These are phyloP conservation scores for Bagarius yarrelli DNA, from an alignment of 2,113 vertebrate genomes.

Conservation along the genomic window DNA sequence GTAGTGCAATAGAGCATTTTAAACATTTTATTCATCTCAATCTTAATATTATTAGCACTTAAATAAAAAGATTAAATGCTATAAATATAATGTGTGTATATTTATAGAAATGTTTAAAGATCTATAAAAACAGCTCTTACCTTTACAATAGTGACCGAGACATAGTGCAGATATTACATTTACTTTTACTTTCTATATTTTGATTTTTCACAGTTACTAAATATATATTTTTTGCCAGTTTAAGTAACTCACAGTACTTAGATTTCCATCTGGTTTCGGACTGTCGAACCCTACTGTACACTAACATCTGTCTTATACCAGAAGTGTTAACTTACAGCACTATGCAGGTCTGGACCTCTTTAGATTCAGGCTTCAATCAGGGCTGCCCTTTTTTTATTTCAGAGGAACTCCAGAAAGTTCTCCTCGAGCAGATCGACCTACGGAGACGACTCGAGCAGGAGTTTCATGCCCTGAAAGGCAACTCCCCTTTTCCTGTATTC, in stretches of 20 bases:
- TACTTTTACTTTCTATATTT: not conserved
- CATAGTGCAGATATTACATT: not conserved
- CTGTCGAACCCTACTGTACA: too few relatives aligned
- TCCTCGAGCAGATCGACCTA: conserved; percentile 96
- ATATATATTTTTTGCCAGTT: not conserved
- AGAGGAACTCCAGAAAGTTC: conserved; percentile 99
- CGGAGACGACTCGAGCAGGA: conserved; percentile 94
- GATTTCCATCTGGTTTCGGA: not conserved
- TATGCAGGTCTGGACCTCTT: not conserved
- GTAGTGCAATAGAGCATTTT: not conserved
- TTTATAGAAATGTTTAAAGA: not conserved
- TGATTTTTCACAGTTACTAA: not conserved
- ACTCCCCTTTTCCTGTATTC: conserved; percentile 90
- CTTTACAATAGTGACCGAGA: not conserved
- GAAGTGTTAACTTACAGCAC: not conserved
- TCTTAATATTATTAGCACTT: not conserved
- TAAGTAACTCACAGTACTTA: not conserved
- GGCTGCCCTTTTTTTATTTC: conserved; percentile 57
- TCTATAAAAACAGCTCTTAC: not conserved
- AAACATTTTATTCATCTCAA: too few relatives aligned
- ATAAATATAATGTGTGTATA: too few relatives aligned
- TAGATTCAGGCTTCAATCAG: conserved; percentile 11
- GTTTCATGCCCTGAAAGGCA: conserved; percentile 95
- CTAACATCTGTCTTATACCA: not conserved
- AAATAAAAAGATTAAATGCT: not conserved